These are phyloP conservation scores for Sphaeramia orbicularis DNA, from an alignment of 2,797 vertebrate genomes.

Conservation along the genomic window DNA sequence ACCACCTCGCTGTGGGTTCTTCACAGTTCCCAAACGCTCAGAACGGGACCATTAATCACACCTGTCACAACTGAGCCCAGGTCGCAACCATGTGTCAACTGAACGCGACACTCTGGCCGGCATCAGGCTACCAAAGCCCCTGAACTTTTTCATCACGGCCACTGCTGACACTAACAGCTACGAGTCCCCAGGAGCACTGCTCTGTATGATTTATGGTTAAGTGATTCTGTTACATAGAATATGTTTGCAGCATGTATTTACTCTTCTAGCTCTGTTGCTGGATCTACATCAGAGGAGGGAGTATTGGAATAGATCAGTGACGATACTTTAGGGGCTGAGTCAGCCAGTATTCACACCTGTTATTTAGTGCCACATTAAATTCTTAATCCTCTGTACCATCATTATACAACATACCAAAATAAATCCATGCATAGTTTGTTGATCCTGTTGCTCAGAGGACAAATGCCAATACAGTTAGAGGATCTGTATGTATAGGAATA, in stretches of 20 bases:
- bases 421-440: slow-evolving; percentile 63
- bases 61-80: slow-evolving; percentile 64
- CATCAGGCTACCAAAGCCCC: slow-evolving; percentile 59
- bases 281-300: slow-evolving; percentile 73
- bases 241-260: slow-evolving; percentile 81
- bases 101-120: slow-evolving; percentile 54
- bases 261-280: slow-evolving; percentile 73
- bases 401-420: slow-evolving; percentile 79
- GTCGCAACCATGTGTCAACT: slow-evolving; percentile 66
- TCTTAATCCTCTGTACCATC: slow-evolving; percentile 71
- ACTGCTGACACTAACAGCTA: slow-evolving; percentile 59
- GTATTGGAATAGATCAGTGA: slow-evolving; percentile 66
- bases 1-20: slow-evolving; percentile 36
- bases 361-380: slow-evolving; percentile 79
- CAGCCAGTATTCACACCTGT: slow-evolving; percentile 80
- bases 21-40: slow-evolving; percentile 42
- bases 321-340: slow-evolving; percentile 66
- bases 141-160: slow-evolving; percentile 66
- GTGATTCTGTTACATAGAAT: slow-evolving; percentile 74
- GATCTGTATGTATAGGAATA: slow-evolving; percentile 17
- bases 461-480: slow-evolving; percentile 55
- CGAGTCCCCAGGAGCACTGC: slow-evolving; percentile 56
- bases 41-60: slow-evolving; percentile 58
- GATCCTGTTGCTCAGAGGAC: slow-evolving; percentile 64
- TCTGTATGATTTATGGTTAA: slow-evolving; percentile 66